Evolutionary conservation across 2,113 vertebrate species (phyloP), one percentile per base, ranked within the genome.

Genomic region (Origma solitaria): DNA sequence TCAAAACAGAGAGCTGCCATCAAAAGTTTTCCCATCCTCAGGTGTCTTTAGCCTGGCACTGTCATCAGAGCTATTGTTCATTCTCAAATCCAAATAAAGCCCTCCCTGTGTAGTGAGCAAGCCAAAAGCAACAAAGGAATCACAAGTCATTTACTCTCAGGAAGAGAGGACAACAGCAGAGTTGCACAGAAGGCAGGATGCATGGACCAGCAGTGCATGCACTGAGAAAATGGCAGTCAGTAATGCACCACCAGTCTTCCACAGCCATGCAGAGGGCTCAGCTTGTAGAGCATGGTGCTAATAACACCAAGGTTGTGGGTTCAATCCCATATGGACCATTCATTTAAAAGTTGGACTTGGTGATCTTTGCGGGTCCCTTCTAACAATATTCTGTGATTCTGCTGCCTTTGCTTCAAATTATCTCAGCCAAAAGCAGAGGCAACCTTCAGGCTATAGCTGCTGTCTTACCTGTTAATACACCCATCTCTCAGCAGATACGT

Each of bases 331-430:
- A 28, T 4, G 23, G 23, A 53, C 23, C 23, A 23, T n/a, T 61
- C 15, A 13, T 19, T 38, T 53, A 20, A 45, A 61, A n/a, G 28
- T 1, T 45, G 19, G 23, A 53, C 10, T 70, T 0, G 0, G 10
- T 61, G 28, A 61, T 24, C 10, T 61, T 61, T 61, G 64, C 28
- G n/a, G 5, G 23, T 30, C 23, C 19, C 28, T 38, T 86, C 19
- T 28, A 70, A 30, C 15, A 86, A 78, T 69, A 61, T 78, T 69
- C 37, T 53, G 23, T 28, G 47, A 69, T 78, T 61, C 23, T 40
- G 22, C 12, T 30, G 28, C 21, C 70, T 78, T 49, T 83, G 33
- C 49, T 56, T 57, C 69, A 28, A 13, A 25, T 20, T 31, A 16
- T 37, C 56, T 65, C 68, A 71, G 51, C 35, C 37, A 81, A 86